Conservation (phyloP, 2,888 invertebrate genomes). For the Sclerodermus sp. region DNA sequence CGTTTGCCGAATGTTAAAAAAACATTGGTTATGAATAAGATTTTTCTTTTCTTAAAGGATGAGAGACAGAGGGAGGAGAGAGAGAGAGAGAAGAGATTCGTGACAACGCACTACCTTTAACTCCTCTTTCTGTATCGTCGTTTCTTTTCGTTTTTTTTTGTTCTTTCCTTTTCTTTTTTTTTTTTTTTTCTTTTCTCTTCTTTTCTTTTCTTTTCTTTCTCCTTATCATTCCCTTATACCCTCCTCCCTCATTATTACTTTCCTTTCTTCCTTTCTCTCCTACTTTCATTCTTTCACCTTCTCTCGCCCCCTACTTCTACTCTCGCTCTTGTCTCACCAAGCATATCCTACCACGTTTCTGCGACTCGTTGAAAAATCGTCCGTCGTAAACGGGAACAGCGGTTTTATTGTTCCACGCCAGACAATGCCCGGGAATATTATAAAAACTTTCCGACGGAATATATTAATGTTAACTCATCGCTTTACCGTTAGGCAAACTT, state of each 20-base stretch:
- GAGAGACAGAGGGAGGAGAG: no score
- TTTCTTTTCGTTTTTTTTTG: background rate
- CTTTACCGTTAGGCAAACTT: slow-evolving; percentile 57
- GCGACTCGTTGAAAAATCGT: slow-evolving; percentile 51
- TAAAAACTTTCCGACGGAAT: slow-evolving; percentile 57
- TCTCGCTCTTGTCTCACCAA: slow-evolving; percentile 4
- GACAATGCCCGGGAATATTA: slow-evolving; percentile 56
- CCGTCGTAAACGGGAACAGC: slow-evolving; percentile 55
- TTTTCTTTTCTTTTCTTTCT: slow-evolving; percentile 5
- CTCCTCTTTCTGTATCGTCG: no score
- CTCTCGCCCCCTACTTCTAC: background rate
- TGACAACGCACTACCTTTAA: no score
- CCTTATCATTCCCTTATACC: slow-evolving; percentile 2
- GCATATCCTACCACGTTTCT: slow-evolving; percentile 40
- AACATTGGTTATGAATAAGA: no score
- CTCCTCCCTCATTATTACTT: background rate
- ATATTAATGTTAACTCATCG: slow-evolving; percentile 58
- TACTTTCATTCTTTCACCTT: background rate
- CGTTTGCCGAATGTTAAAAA: no score
- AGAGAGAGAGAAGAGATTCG: no score
- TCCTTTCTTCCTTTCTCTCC: background rate
- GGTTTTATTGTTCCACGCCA: slow-evolving; percentile 55
- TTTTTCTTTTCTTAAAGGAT: no score
- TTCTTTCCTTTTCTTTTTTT: background rate
- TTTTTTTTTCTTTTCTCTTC: background rate